Conservation (phyloP, 2,113 vertebrate genomes). For the Baryphthengus martii region DNA sequence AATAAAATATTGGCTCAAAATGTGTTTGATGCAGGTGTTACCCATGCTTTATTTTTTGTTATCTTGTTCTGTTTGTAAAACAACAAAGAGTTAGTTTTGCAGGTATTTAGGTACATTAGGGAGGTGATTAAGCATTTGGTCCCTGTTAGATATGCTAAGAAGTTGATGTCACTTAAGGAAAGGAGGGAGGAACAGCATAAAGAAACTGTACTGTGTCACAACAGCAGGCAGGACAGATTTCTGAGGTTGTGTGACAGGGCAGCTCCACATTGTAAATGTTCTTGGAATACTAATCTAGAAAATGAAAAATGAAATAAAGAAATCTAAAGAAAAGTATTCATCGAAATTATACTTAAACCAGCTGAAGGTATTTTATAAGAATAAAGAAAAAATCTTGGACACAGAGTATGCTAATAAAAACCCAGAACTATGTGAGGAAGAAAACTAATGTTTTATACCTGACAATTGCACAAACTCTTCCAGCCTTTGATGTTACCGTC, state of each 20-base stretch:
- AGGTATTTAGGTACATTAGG: not conserved
- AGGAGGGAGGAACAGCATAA: accelerated
- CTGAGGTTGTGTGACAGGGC: not conserved
- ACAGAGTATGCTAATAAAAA: not conserved
- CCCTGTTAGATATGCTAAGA: not conserved
- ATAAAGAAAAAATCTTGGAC: not conserved
- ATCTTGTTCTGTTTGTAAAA: not conserved
- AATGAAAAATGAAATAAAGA: not conserved
- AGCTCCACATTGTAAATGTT: not conserved
- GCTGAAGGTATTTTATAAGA: not conserved
- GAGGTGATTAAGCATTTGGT: not conserved
- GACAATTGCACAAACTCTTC: not conserved
- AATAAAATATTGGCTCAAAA: not conserved
- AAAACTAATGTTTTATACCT: not conserved
- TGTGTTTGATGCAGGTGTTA: not conserved
- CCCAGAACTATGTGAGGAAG: not conserved
- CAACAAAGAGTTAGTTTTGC: not conserved
- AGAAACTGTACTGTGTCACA: not conserved
- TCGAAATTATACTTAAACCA: not conserved
- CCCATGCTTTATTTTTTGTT: not conserved
- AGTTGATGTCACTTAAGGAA: not conserved
- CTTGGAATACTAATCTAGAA: not conserved
- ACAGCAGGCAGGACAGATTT: not conserved
- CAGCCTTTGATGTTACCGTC: not conserved
- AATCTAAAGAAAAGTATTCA: not conserved